phyloP scores from a whole-genome alignment of 2,113 vertebrate genomes.

The Ammodytes dubius region DNA sequence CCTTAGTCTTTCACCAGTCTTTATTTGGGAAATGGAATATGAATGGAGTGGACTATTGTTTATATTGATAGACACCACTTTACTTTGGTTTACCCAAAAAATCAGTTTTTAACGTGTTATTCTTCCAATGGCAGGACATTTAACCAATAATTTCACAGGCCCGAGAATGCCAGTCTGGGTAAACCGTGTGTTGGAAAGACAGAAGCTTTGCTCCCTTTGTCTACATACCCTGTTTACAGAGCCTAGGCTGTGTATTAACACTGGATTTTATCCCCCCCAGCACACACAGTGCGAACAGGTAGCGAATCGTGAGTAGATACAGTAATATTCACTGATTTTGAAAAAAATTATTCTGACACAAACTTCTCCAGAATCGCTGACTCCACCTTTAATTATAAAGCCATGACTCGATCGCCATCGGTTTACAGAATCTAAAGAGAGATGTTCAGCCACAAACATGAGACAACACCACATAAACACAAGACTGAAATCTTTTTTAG shows the following conservation, averaged over 20 bases:
- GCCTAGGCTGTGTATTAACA: too few relatives aligned
- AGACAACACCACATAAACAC: background rate
- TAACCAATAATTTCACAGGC: background rate
- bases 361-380: too few relatives aligned
- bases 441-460: background rate
- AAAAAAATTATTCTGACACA: too few relatives aligned
- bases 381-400: background rate
- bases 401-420: background rate
- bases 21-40: conserved; percentile 6
- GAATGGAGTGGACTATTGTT: background rate
- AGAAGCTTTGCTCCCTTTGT: background rate
- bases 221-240: too few relatives aligned
- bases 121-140: conserved; percentile 1
- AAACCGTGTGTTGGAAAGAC: background rate
- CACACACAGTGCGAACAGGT: too few relatives aligned
- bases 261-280: too few relatives aligned
- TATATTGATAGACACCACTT: background rate
- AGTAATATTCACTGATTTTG: too few relatives aligned
- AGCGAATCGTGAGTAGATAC: too few relatives aligned
- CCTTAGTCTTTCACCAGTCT: background rate
- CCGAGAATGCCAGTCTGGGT: too few relatives aligned
- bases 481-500: background rate
- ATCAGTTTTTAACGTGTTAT: background rate
- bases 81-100: background rate
- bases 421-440: conserved; percentile 10